Conservation (phyloP, 2,113 vertebrate species). For the Hippoglossus stenolepis region DNA sequence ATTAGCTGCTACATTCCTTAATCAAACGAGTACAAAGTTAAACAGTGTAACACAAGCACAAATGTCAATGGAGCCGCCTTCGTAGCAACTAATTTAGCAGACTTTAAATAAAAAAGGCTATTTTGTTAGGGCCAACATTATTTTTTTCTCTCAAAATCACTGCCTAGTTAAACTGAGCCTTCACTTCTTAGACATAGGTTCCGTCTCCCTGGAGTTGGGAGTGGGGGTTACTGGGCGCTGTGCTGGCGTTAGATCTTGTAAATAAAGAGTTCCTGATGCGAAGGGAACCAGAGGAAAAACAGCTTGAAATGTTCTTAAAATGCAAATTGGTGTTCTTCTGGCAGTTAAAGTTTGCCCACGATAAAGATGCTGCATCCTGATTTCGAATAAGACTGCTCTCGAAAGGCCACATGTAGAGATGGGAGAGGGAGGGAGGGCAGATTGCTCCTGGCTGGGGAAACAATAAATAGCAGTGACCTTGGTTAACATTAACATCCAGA, state of each 20-base stretch:
- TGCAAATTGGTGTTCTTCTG: slow-evolving; percentile 1
- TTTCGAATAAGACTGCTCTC: background rate
- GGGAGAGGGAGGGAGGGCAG: too few relatives aligned
- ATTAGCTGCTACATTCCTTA: slow-evolving; percentile 68
- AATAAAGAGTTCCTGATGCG: background rate
- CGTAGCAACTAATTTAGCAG: slow-evolving; percentile 43
- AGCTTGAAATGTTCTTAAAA: background rate
- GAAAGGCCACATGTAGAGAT: background rate
- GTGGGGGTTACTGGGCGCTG: slow-evolving; percentile 7
- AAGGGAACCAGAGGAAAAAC: background rate
- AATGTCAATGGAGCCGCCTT: slow-evolving; percentile 50
- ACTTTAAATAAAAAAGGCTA: slow-evolving; percentile 5
- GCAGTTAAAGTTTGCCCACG: background rate
- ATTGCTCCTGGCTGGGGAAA: background rate
- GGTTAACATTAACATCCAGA: background rate
- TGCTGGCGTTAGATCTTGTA: background rate
- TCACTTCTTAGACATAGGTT: slow-evolving; percentile 26
- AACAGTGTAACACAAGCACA: slow-evolving; percentile 53
- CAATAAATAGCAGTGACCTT: background rate
- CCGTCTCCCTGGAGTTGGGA: slow-evolving; percentile 12
- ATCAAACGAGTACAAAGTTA: slow-evolving; percentile 57
- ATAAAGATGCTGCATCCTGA: background rate
- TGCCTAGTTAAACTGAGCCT: slow-evolving; percentile 24
- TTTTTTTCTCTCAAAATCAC: slow-evolving; percentile 17
- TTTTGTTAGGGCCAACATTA: slow-evolving; percentile 27